Percentiles rank a stretch among this genome's conserved stretches.
phyloP scores from a whole-genome alignment of 2,888 invertebrate species.

The Eristalis intricaria region DNA sequence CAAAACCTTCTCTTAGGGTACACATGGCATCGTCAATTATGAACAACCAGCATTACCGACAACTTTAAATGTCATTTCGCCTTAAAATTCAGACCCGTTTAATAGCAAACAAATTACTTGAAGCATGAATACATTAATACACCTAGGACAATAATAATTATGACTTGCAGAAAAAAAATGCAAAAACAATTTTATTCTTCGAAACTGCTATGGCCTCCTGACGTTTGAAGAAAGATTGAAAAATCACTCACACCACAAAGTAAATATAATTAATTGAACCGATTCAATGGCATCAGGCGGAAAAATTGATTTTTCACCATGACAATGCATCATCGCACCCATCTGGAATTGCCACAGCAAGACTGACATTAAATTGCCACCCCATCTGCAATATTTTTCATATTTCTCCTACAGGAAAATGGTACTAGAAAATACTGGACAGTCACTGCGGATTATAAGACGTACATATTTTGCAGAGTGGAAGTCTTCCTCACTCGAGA shows the following conservation, averaged over 20 bases:
- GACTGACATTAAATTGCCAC: background rate
- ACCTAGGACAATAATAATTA: background rate
- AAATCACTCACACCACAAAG: background rate
- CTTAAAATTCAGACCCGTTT: background rate
- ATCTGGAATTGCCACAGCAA: background rate
- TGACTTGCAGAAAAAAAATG: background rate
- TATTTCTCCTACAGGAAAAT: background rate
- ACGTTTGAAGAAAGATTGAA: background rate
- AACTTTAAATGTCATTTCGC: background rate
- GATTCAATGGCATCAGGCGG: background rate
- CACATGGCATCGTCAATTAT: too few species aligned
- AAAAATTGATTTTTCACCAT: background rate
- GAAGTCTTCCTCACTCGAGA: too few species aligned
- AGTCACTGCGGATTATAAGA: background rate
- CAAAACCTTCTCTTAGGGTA: too few species aligned
- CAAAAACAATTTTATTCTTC: background rate
- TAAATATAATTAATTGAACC: background rate
- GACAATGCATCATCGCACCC: background rate
- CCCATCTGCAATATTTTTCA: background rate
- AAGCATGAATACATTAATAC: background rate
- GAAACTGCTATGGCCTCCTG: background rate
- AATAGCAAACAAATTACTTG: background rate
- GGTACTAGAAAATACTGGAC: background rate
- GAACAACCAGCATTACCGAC: background rate
- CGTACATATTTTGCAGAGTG: background rate